Conservation (phyloP, 2,797 vertebrate genomes). For the Gorsachius magnificus region DNA sequence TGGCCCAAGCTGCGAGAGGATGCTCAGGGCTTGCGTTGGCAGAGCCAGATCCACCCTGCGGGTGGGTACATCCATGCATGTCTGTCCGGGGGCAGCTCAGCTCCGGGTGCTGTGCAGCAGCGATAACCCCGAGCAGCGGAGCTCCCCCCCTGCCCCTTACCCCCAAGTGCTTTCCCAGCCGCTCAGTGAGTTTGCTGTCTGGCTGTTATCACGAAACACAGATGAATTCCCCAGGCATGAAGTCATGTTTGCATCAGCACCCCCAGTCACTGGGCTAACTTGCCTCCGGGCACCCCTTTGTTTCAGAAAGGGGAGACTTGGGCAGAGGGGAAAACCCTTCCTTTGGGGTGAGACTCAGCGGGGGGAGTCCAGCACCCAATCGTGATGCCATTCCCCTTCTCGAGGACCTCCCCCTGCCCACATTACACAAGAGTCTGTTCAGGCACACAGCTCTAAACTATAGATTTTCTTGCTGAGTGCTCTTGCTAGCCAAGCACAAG, state of each 20-base stretch:
- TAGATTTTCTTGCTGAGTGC: background rate
- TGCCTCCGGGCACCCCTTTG: rapidly evolving
- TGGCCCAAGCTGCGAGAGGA: background rate
- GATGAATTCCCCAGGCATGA: background rate
- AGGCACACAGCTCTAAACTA: background rate
- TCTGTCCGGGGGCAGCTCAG: background rate
- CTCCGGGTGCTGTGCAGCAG: background rate
- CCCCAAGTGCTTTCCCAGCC: background rate
- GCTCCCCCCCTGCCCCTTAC: too few relatives aligned
- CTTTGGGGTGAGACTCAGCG: background rate
- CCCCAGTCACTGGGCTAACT: background rate
- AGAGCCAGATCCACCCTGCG: background rate
- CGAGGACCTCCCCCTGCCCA: background rate
- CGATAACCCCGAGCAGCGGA: background rate
- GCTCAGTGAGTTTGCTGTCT: background rate
- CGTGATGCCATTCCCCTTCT: background rate
- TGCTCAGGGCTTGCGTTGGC: background rate
- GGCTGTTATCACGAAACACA: background rate
- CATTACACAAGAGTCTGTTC: background rate
- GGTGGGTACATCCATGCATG: background rate
- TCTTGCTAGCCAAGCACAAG: background rate
- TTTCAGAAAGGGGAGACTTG: background rate
- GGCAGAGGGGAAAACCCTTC: background rate
- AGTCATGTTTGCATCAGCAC: background rate
- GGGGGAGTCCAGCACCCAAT: background rate